Base-by-base conservation (phyloP, 1,140 invertebrate genomes). In the Antheraea pernyi region DNA sequence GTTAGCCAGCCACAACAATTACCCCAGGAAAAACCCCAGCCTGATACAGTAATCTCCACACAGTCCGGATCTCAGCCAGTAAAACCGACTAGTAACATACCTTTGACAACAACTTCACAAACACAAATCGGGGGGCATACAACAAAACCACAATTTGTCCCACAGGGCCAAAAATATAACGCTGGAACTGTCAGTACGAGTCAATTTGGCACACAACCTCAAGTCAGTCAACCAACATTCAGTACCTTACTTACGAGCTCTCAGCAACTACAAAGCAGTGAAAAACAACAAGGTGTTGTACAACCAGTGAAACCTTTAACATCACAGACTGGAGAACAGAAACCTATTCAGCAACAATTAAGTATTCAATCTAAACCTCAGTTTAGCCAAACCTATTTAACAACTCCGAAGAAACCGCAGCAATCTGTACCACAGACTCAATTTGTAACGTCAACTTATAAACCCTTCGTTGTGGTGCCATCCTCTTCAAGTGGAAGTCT, bases 311-410 rank as follows among this genome's bases (percentile, higher is more conserved):
- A 63, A 16, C 61, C 61, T 16, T 13, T 63, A 10, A 37, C 61
- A 13, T n/a, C 30, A n/a, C 22, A 63, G 7, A 30, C 13, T 63
- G 61, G 37, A 37, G 39, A 42, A 11, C 39, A 42, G 39, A 2
- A 42, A 42, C 0, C 3, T 42, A 46, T 13, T 16, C 37, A 65
- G 39, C 39, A n/a, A n/a, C 64, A 53, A 65, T 65, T 53, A 13
- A 8, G 6, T 53, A 42, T 42, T 11, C 42, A 18, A 65, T 16
- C 64, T 18, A 65, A 65, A 22, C 64, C 64, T 65, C 18, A 18
- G 39, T 22, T 53, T 48, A 42, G 64, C 13, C 64, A 63, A 18
- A 63, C 22, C 13, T 13, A 30, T 10, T 8, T n/a, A 30, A 63
- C 61, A 37, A 37, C 36, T 36, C 0, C 61, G 5, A 63, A 30